Percentiles rank a stretch among this genome's conserved stretches.
Evolutionary conservation across 1,140 invertebrate genomes (phyloP).

Genomic region (Drosophila chauvacae): DNA sequence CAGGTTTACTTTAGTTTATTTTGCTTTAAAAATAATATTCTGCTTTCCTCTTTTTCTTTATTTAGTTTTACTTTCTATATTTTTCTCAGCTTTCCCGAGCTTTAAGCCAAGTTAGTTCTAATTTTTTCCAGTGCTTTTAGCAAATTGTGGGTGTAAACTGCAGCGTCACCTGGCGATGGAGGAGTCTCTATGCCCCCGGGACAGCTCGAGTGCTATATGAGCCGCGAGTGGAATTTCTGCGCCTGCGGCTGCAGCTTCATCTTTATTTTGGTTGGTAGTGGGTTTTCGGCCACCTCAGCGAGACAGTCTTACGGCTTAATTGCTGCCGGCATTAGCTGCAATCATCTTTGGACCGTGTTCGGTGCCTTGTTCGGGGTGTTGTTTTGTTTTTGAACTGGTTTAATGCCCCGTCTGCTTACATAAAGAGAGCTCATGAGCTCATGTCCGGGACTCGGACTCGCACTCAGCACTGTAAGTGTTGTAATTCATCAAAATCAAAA

Average conservation of each 20-base stretch:
- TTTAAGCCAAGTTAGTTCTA: not conserved
- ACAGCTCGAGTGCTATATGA: conserved; percentile 16
- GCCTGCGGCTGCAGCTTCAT: conserved; percentile 42
- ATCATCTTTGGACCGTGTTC: conserved; percentile 60
- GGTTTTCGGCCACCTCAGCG: conserved; percentile 33
- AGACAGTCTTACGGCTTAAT: conserved; percentile 61
- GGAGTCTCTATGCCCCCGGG: conserved; percentile 1
- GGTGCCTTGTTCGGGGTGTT: conserved; percentile 34
- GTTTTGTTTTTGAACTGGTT: conserved; percentile 49
- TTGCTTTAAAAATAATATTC: no score
- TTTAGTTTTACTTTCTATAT: no score
- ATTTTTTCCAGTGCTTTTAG: conserved; percentile 9
- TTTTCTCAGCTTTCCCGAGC: no score
- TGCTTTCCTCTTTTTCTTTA: no score
- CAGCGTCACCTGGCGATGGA: conserved; percentile 29
- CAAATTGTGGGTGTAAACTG: conserved; percentile 33
- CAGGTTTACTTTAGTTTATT: no score
- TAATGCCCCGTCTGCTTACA: conserved; percentile 65
- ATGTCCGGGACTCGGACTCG: conserved; percentile 25
- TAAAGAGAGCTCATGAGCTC: conserved; percentile 71
- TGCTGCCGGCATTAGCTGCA: conserved; percentile 51
- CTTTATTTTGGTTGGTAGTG: conserved; percentile 37
- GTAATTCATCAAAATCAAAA: conserved; percentile 75
- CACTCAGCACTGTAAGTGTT: conserved; percentile 33
- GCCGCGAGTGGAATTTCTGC: conserved; percentile 19